These are phyloP conservation scores for Prostheceraeus crozeri DNA, from an alignment of 2,888 invertebrate species.

Conservation along the genomic window DNA sequence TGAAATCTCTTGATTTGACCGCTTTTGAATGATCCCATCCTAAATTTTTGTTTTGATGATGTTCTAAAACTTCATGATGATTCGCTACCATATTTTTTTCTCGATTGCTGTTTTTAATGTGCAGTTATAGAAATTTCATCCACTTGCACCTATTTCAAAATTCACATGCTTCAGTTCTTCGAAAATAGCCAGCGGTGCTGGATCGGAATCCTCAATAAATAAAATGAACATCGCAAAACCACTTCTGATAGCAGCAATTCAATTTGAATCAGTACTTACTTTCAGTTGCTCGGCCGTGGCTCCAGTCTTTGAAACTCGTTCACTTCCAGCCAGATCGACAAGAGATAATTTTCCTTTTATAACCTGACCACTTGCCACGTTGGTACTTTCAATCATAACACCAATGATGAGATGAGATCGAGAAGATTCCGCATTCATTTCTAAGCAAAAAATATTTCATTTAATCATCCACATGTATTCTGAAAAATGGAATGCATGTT, in stretches of 20 bases:
- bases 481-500: background rate
- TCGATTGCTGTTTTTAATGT: too few species aligned
- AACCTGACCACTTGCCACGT: conserved; percentile 57
- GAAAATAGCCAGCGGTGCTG: too few species aligned
- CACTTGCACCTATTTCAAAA: too few species aligned
- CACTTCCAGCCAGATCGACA: conserved; percentile 60
- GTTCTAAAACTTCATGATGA: too few species aligned
- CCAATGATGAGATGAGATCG: conserved; percentile 60
- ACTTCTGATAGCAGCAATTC: conserved; percentile 6
- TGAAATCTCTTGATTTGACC: too few species aligned
- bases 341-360: conserved; percentile 59
- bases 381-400: conserved; percentile 58
- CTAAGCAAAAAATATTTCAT: conserved; percentile 43
- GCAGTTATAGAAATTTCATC: too few species aligned
- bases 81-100: too few species aligned
- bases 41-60: too few species aligned
- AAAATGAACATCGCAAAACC: conserved; percentile 9
- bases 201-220: background rate
- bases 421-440: conserved; percentile 60
- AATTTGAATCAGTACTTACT: conserved; percentile 41
- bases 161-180: too few species aligned
- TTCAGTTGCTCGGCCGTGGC: conserved; percentile 60
- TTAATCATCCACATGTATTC: conserved; percentile 1
- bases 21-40: too few species aligned
- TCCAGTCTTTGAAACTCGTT: conserved; percentile 58